A percentile compares a stretch with the other conserved stretches of the same genome.
Evolutionary conservation across 2,113 vertebrate species (phyloP).

Genomic region (Odocoileus virginianus): DNA sequence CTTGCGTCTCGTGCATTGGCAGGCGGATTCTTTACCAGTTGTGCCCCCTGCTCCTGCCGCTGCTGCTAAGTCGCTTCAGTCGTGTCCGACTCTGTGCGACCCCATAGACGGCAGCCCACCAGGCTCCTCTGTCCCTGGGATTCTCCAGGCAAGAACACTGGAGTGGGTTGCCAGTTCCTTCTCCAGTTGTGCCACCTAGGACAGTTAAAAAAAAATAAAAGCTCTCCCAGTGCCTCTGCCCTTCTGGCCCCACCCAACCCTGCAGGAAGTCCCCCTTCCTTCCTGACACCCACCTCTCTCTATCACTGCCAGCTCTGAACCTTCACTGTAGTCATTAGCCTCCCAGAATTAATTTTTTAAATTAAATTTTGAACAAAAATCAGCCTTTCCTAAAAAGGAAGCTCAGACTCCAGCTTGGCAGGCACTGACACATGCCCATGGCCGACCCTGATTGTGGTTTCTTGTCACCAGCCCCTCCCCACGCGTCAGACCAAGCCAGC

Average conservation of each 20-base stretch:
- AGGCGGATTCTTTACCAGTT: not conserved
- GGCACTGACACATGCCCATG: accelerated
- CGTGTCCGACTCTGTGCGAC: not conserved
- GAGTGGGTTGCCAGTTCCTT: not conserved
- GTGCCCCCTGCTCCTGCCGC: not conserved
- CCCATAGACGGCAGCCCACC: not conserved
- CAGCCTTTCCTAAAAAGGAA: not conserved
- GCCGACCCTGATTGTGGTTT: not conserved
- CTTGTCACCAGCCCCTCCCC: not conserved
- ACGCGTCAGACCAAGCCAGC: not conserved
- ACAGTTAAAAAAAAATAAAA: not conserved
- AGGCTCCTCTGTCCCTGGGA: not conserved
- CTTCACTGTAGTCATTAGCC: not conserved
- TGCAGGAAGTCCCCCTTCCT: not conserved
- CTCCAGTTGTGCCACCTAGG: not conserved
- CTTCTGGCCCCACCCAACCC: not conserved
- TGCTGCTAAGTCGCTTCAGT: not conserved
- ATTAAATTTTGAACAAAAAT: not conserved
- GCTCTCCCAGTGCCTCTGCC: not conserved
- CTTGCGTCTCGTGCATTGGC: not conserved
- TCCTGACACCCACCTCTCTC: not conserved
- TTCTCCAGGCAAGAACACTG: not conserved
- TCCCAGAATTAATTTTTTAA: not conserved
- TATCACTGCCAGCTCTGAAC: not conserved
- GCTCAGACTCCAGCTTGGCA: not conserved